Base-by-base conservation (phyloP, 2,888 invertebrate species). In the Parochlus steinenii region DNA sequence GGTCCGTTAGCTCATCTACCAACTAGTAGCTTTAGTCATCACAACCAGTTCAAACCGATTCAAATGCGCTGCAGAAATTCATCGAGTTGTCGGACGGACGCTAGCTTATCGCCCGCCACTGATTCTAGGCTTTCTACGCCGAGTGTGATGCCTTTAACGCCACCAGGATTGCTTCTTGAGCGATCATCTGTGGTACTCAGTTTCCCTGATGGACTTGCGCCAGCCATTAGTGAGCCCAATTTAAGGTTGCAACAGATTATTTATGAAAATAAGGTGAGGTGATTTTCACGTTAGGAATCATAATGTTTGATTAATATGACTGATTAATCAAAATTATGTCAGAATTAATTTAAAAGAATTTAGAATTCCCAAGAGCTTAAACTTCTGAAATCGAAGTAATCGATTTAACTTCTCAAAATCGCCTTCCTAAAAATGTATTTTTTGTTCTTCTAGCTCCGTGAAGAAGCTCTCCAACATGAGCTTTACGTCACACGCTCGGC, bases 231-330 rank as follows among this genome's bases (percentile, higher is more conserved):
- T 44, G 58, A 58, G 48, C 54, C 58, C 48, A 58, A 58, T 42
- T 52, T 58, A 50, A 62, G 87, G 43, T 66, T 90, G 48, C 75
- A 77, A 52, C 80, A 85, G 58, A 78, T 90, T 49, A 75, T 83
- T 47, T 66, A 75, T 39, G 77, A 81, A 44, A 76, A 82, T 53
- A 76, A 74, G 70, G 85, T 82, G 50, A 48, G 48, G 45, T 20
- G 26, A 24, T n/a, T 22, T 29, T 28, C n/a, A 4, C 15, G 14
- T 16, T 30, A 6, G 27, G 19, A 12, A n/a, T 29, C 7, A 31
- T 31, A 19, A 17, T 8, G n/a, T 31, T 30, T 17, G 12, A 16
- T 6, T 12, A 7, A 5, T n/a, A 12, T 11, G 15, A 30, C 6
- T 17, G 6, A 30, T 16, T 22, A n/a, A n/a, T n/a, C n/a, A n/a